A percentile compares a stretch with the other conserved stretches of the same genome.
Conservation (phyloP, 2,888 invertebrate genomes). For the Protula sp. region DNA sequence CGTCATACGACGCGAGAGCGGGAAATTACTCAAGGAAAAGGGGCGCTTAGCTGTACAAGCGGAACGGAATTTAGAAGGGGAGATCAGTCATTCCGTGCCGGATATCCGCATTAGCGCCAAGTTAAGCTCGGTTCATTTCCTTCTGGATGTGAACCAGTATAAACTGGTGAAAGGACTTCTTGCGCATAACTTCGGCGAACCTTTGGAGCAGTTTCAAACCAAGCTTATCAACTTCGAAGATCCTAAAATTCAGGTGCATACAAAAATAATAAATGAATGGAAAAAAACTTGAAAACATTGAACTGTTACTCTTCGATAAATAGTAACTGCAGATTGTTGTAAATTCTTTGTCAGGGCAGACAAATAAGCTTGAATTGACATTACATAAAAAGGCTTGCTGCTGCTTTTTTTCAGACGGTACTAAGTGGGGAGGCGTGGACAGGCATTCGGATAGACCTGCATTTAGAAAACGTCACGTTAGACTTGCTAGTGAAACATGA, state of each 20-base stretch:
- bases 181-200: constrained; percentile 83
- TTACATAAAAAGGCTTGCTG: too few species aligned
- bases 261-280: too few species aligned
- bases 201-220: constrained; percentile 59
- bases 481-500: constrained; percentile 56
- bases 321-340: too few species aligned
- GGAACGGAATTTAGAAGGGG: constrained; percentile 73
- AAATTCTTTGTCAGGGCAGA: too few species aligned
- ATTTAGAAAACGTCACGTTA: constrained; percentile 80
- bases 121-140: constrained; percentile 76
- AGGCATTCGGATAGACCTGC: constrained; percentile 72
- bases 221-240: constrained; percentile 55
- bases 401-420: constrained; percentile 37
- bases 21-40: constrained; percentile 62
- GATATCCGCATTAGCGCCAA: constrained; percentile 81
- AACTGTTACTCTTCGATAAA: too few species aligned
- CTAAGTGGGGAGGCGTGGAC: constrained; percentile 65
- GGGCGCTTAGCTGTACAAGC: constrained; percentile 68
- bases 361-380: too few species aligned
- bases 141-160: constrained; percentile 79
- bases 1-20: constrained; percentile 42
- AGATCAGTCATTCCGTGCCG: constrained; percentile 60
- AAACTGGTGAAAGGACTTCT: constrained; percentile 80
- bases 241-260: constrained; percentile 47
- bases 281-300: too few species aligned